Percentiles rank a stretch among this genome's conserved stretches.
Conservation (phyloP, 2,888 invertebrate genomes). For the Andrena fulva region DNA sequence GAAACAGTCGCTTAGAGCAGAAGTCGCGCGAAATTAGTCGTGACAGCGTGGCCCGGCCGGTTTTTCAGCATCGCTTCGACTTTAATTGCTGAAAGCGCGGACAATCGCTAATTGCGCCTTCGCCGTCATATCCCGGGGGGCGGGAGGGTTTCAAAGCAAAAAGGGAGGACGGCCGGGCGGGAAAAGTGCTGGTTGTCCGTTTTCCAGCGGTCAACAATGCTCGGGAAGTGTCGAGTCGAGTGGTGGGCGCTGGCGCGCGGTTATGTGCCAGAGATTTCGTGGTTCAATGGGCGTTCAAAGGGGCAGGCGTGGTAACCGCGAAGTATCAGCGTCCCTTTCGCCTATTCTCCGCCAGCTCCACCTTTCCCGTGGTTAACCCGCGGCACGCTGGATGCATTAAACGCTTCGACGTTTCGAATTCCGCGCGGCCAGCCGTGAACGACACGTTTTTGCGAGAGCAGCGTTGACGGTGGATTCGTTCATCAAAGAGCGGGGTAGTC, state of each 20-base stretch:
- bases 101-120: slow-evolving; percentile 60
- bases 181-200: slow-evolving; percentile 46
- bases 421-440: not conserved
- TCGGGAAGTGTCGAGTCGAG: slow-evolving; percentile 50
- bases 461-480: too few relatives aligned
- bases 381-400: not conserved
- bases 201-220: slow-evolving; percentile 59
- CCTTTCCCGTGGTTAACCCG: not conserved
- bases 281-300: slow-evolving; percentile 57
- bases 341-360: not conserved
- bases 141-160: slow-evolving; percentile 33
- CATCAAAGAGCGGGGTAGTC: not conserved
- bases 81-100: slow-evolving; percentile 54
- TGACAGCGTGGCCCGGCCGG: slow-evolving; percentile 23
- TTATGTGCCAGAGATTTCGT: slow-evolving; percentile 38
- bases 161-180: slow-evolving; percentile 8
- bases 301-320: slow-evolving; percentile 34
- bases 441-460: too few relatives aligned
- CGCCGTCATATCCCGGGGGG: slow-evolving; percentile 26
- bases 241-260: slow-evolving; percentile 35
- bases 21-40: slow-evolving; percentile 28
- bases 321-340: slow-evolving; percentile 33
- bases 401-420: slow-evolving; percentile 1
- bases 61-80: slow-evolving; percentile 50
- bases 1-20: slow-evolving; percentile 9